Evolutionary conservation across 2,888 invertebrate species (phyloP).

Genomic region (Syritta pipiens): DNA sequence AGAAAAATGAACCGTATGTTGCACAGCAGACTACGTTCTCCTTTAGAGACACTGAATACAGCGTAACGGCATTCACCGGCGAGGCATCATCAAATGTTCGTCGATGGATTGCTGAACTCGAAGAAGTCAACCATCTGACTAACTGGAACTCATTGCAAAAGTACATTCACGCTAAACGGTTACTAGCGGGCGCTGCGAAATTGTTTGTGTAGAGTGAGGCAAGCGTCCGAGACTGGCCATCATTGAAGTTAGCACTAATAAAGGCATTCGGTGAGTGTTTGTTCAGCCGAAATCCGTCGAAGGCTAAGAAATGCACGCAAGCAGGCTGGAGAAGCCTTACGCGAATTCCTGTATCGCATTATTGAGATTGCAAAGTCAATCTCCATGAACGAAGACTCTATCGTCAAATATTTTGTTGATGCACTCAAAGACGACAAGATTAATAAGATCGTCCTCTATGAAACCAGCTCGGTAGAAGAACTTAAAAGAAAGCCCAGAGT

Average conservation of each 20-base stretch:
- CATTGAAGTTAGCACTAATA: constrained; percentile 15
- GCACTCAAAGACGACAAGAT: constrained; percentile 40
- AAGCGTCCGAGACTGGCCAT: constrained; percentile 2
- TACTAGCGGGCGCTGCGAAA: too few relatives aligned
- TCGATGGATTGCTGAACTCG: background rate
- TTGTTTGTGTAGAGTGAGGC: background rate
- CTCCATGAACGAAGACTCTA: constrained; percentile 30
- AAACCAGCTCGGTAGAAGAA: constrained; percentile 23
- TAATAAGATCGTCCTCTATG: constrained; percentile 43
- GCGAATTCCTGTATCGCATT: constrained; percentile 37
- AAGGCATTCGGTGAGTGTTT: constrained; percentile 11
- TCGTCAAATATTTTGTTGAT: constrained; percentile 43
- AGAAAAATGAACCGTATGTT: too few relatives aligned
- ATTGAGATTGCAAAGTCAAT: constrained; percentile 37
- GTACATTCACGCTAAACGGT: background rate
- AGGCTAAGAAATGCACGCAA: constrained; percentile 19
- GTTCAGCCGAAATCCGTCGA: constrained; percentile 30
- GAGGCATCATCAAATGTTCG: background rate
- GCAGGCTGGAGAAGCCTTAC: constrained; percentile 8
- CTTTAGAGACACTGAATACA: background rate
- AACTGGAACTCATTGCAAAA: background rate
- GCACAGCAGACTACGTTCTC: background rate
- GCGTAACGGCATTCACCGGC: background rate
- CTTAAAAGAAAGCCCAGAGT: constrained; percentile 37
- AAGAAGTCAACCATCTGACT: background rate